A percentile compares a stretch with the other conserved stretches of the same genome.
phyloP scores from a whole-genome alignment of 2,113 vertebrate species.

The Plectropomus leopardus region DNA sequence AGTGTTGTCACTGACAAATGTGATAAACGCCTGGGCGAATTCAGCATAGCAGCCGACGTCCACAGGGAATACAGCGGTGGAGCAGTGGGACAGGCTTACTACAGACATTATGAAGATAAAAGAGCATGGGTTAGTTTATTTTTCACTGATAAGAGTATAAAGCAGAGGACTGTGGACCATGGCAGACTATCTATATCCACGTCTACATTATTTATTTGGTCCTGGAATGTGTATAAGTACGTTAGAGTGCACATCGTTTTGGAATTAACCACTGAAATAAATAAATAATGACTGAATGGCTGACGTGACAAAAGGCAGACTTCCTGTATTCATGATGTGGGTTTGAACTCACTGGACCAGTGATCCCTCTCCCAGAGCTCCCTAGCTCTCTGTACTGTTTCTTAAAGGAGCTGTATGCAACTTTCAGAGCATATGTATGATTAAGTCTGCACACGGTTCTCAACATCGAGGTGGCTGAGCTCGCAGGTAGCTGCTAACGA shows the following conservation, averaged over 20 bases:
- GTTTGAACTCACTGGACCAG: not conserved
- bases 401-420: too few relatives aligned
- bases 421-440: too few relatives aligned
- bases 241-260: not conserved
- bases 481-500: too few relatives aligned
- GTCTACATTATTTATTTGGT: not conserved
- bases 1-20: conserved; percentile 96
- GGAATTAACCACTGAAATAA: conserved; percentile 7
- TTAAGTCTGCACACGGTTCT: too few relatives aligned
- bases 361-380: not conserved
- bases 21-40: conserved; percentile 94
- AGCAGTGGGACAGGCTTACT: conserved; percentile 91
- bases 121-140: not conserved
- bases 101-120: not conserved
- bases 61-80: conserved; percentile 95
- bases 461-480: too few relatives aligned
- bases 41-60: conserved; percentile 94
- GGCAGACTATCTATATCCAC: too few relatives aligned
- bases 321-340: too few relatives aligned
- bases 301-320: too few relatives aligned
- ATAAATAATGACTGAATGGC: too few relatives aligned
- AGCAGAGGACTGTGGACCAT: not conserved
- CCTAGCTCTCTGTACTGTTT: not conserved
- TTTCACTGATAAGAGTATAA: not conserved
- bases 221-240: not conserved